Percentiles rank a stretch among this genome's conserved stretches.
phyloP scores from a whole-genome alignment of 2,797 vertebrate species.

The Sciurus vulgaris region DNA sequence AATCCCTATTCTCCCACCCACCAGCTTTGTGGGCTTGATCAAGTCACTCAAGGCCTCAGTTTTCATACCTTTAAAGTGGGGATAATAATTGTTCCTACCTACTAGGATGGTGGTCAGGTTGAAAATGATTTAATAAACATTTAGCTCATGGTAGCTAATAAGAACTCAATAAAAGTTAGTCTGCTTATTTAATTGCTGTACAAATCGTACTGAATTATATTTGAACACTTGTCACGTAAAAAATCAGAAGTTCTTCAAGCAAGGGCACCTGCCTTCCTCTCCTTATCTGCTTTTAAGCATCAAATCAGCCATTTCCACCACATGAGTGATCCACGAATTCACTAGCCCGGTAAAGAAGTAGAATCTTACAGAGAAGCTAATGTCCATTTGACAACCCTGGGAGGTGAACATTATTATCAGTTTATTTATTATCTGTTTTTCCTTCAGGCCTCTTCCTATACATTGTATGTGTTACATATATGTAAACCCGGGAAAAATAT shows the following conservation, averaged over 20 bases:
- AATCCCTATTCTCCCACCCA: background rate
- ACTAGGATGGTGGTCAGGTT: background rate
- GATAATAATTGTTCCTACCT: background rate
- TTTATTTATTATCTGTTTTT: background rate
- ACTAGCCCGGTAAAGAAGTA: conserved; percentile 32
- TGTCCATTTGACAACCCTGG: background rate
- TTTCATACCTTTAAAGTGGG: background rate
- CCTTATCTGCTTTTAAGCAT: background rate
- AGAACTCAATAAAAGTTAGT: background rate
- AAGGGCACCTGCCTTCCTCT: background rate
- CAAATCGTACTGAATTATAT: background rate
- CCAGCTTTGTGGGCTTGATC: background rate
- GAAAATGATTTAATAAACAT: background rate
- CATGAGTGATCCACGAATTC: background rate
- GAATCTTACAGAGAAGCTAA: conserved; percentile 2
- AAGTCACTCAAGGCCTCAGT: background rate
- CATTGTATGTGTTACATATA: background rate
- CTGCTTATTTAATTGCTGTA: background rate
- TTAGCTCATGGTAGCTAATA: background rate
- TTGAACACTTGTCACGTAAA: background rate
- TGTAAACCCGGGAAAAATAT: background rate
- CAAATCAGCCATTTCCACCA: background rate
- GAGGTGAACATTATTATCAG: background rate
- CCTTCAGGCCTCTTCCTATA: background rate
- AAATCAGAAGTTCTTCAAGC: background rate